Evolutionary conservation across 2,888 invertebrate genomes (phyloP).

Genomic region (Lucinisca nassula): DNA sequence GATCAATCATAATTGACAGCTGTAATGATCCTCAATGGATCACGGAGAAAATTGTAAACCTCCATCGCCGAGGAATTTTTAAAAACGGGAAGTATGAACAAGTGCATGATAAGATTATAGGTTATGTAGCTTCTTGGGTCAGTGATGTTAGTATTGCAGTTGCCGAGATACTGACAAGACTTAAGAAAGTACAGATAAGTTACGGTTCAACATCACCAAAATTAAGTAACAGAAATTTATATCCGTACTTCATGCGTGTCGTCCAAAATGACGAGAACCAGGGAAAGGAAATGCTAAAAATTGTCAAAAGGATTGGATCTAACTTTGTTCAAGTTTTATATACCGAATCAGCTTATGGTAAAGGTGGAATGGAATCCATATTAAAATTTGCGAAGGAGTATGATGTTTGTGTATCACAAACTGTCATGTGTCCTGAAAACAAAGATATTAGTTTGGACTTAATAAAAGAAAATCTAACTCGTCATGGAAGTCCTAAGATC

Average conservation of each 20-base stretch:
- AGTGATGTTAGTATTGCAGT: conserved; percentile 36
- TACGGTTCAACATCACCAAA: conserved; percentile 44
- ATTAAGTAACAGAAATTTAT: conserved; percentile 29
- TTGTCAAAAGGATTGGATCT: conserved; percentile 28
- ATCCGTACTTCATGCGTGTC: conserved; percentile 59
- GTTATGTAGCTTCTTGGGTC: conserved; percentile 32
- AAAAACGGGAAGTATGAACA: conserved; percentile 23
- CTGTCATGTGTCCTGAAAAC: not conserved
- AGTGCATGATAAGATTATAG: conserved; percentile 31
- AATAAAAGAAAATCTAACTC: not conserved
- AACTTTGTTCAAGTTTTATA: conserved; percentile 54
- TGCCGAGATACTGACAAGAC: conserved; percentile 24
- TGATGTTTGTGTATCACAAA: conserved; percentile 26
- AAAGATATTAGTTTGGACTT: not conserved
- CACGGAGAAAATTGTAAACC: conserved; percentile 11
- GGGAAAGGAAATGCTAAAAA: conserved; percentile 43
- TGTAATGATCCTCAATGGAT: conserved; percentile 45
- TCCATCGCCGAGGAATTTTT: conserved; percentile 22
- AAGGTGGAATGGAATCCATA: conserved; percentile 33
- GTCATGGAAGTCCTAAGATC: conserved; percentile 12
- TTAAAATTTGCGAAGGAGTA: not conserved
- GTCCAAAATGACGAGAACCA: conserved; percentile 41
- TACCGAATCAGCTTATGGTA: conserved; percentile 44
- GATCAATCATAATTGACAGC: conserved; percentile 39
- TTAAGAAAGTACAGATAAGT: conserved; percentile 30